Base-by-base conservation (phyloP, 2,797 vertebrate genomes). In the Eidolon dupreanum region DNA sequence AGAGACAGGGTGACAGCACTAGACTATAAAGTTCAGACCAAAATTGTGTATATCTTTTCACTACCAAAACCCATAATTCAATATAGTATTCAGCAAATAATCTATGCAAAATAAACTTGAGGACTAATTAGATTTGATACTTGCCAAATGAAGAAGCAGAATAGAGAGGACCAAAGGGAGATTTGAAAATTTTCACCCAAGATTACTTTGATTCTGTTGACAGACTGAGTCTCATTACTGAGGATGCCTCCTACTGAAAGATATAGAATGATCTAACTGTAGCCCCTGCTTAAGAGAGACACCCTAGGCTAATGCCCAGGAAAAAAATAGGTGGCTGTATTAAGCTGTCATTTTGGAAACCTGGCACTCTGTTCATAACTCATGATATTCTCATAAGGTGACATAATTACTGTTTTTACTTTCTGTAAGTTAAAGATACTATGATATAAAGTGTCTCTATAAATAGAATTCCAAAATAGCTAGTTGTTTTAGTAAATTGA, bases 371-470 rank as follows among this genome's bases (percentile, higher is more conserved):
- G 31, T 88, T 89, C 28, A 83, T 68, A 77, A 55, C 4, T 70
- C 28, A 70, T 63, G 12, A 51, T 53, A 33, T 81, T 74, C 11
- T 46, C n/a, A 66, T n/a, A 66, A 19, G 17, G 8, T 4, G 36
- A 36, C 46, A 46, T 46, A 46, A 46, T 46, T 59, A 66, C 9
- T 59, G 57, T 61, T 88, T 96, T 87, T 79, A 22, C 0, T 65
- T 94, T 94, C 46, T 83, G 31, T 55, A 11, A 82, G 79, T 82
- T 81, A 92, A 88, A 86, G 81, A 71, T 36, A 70, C 73, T 3
- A 36, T 82, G 19, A 53, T 70, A 83, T 79, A 41, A 77, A 63
- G 33, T 93, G 3, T 82, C 31, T 77, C 8, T 96, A 92, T 68
- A 31, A 63, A 28, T 3, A 74, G 31, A 92, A 82, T 2, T 15